These are phyloP conservation scores for Orycteropus afer DNA, from an alignment of 2,113 vertebrate species.

Conservation along the genomic window DNA sequence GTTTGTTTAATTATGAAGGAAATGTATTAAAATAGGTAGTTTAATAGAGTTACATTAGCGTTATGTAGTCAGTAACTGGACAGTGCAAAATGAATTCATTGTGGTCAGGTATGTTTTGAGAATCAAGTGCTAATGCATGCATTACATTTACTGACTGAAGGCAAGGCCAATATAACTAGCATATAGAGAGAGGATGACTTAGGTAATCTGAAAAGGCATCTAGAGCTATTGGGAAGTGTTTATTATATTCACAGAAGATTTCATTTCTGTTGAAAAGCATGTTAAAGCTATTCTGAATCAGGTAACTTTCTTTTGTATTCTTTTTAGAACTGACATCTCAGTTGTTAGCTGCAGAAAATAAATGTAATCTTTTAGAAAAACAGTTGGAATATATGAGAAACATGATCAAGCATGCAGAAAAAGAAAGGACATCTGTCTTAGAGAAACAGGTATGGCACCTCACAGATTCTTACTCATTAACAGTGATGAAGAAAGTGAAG, in stretches of 20 bases:
- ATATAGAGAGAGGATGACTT: neutral
- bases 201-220: neutral
- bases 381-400: slow-evolving; percentile 94
- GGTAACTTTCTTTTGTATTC: slow-evolving; percentile 63
- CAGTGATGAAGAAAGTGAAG: neutral
- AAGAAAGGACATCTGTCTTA: slow-evolving; percentile 88
- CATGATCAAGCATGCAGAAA: slow-evolving; percentile 92
- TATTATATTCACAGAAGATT: neutral
- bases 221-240: neutral
- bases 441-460: slow-evolving; percentile 90
- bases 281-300: neutral
- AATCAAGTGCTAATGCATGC: neutral
- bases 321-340: slow-evolving; percentile 90
- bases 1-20: slow-evolving; percentile 70
- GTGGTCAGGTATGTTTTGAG: neutral
- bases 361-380: slow-evolving; percentile 93
- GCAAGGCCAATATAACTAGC: neutral
- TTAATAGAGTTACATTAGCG: neutral
- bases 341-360: slow-evolving; percentile 91
- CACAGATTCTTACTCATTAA: neutral
- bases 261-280: neutral
- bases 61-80: neutral
- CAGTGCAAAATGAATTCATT: neutral
- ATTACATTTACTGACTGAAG: neutral
- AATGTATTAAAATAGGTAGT: neutral